phyloP scores from a whole-genome alignment of 2,113 vertebrate species.

The Amphilophus citrinellus region DNA sequence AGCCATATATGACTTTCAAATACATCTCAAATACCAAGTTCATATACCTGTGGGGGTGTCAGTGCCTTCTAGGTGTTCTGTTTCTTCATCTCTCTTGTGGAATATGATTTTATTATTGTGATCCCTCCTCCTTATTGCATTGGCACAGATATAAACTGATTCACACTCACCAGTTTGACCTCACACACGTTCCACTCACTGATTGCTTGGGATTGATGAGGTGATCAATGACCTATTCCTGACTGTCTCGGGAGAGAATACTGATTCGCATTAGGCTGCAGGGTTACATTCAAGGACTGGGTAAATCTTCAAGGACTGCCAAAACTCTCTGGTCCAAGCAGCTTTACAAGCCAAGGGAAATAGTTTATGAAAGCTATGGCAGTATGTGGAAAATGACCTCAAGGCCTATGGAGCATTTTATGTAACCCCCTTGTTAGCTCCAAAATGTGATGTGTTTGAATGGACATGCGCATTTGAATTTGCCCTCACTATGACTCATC shows the following conservation, averaged over 20 bases:
- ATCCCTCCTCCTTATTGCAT: constrained; percentile 15
- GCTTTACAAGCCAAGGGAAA: constrained; percentile 11
- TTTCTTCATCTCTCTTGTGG: constrained; percentile 26
- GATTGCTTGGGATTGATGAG: constrained; percentile 54
- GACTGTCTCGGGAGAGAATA: constrained; percentile 24
- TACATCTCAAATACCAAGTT: background rate
- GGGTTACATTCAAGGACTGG: constrained; percentile 38
- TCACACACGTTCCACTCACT: constrained; percentile 13
- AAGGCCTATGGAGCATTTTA: constrained; percentile 19
- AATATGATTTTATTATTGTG: constrained; percentile 48
- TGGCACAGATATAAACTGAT: background rate
- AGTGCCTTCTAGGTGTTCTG: constrained; percentile 28
- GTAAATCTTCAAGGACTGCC: constrained; percentile 13
- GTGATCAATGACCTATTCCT: constrained; percentile 63
- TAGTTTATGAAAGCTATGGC: constrained; percentile 9
- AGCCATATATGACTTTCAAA: background rate
- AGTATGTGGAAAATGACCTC: constrained; percentile 25
- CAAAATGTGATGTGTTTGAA: constrained; percentile 9
- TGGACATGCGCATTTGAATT: constrained; percentile 13
- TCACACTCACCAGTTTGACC: constrained; percentile 13
- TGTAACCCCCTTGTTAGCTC: constrained; percentile 2
- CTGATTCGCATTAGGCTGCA: constrained; percentile 25
- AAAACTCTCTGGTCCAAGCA: constrained; percentile 12
- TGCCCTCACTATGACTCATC: constrained; percentile 62
- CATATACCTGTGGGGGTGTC: background rate